Evolutionary conservation across 2,888 invertebrate species (phyloP), one percentile per base, ranked within the genome.

Genomic region (Leptinotarsa juncta): DNA sequence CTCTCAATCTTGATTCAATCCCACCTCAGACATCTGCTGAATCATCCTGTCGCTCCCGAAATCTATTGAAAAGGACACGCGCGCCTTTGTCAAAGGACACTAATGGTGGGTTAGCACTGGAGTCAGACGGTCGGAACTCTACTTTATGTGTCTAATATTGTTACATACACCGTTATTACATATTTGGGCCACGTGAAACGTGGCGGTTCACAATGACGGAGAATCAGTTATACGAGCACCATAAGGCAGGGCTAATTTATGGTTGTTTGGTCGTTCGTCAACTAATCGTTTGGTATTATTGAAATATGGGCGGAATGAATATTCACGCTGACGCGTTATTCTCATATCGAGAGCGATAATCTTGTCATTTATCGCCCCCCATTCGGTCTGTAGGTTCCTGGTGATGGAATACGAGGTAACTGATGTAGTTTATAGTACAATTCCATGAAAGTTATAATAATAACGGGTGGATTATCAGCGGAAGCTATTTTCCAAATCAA

Each of bases 31-130:
- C 83, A 83, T 83, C 83, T 83, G 83, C 83, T 83, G 83, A 83
- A 83, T 84, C 83, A 82, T 82, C 79, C 80, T 77, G 79, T 77
- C 65, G 69, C 76, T 62, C 79, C 78, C 73, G 79, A 75, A 79
- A 72, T 60, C 78, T 81, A 80, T 81, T 80, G 79, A 75, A 74
- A 75, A 74, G 73, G 82, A 82, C 83, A 83, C 83, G 82, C 82
- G 83, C 81, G 82, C 84, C 79, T 82, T 84, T 83, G 82, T 83
- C 82, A 81, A 78, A 79, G 76, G 68, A 71, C 78, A 79, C 79
- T 84, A 83, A 83, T 83, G 78, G 81, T 76, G 78, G 84, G 83
- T 84, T 83, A 81, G 82, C 80, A 75, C 77, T 80, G 81, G 78
- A 81, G 79, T 79, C 80, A 82, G 80, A 81, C 78, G 78, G 65